A percentile compares a stretch with the other conserved stretches of the same genome.
Conservation (phyloP, 64 coral and sea anemone species). For the Montipora efflorescens region DNA sequence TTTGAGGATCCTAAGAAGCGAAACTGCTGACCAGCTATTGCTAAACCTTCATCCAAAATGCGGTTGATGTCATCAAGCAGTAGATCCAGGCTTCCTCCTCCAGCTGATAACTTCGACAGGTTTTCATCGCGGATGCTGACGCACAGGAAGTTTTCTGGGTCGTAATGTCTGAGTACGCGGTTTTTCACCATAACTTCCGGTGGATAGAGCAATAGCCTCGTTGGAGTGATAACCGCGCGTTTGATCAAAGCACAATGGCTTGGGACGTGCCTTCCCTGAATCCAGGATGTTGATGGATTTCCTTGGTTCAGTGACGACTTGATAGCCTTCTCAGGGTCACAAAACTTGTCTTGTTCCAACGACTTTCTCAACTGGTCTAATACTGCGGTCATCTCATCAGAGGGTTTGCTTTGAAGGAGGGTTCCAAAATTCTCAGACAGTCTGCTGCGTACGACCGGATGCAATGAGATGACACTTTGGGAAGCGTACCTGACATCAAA, state of each 20-base stretch:
- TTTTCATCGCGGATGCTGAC: constrained; percentile 91
- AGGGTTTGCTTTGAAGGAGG: constrained; percentile 57
- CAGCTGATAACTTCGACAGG: constrained; percentile 81
- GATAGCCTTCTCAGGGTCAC: constrained; percentile 62
- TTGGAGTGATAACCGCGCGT: constrained; percentile 91
- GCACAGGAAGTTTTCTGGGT: constrained; percentile 80
- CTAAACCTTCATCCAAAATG: constrained; percentile 63
- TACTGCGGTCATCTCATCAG: constrained; percentile 25
- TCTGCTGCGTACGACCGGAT: constrained; percentile 66
- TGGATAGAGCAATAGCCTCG: constrained; percentile 67
- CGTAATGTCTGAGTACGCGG: constrained; percentile 85
- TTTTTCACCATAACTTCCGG: constrained; percentile 95
- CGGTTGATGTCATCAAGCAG: constrained; percentile 37
- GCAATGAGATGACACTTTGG: constrained; percentile 49
- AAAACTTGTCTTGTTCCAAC: constrained; percentile 68
- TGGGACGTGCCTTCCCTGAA: constrained; percentile 61
- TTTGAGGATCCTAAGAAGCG: constrained; percentile 93
- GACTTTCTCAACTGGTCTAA: constrained; percentile 59
- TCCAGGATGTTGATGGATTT: constrained; percentile 43
- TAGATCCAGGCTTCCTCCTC: constrained; percentile 34
- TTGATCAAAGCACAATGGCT: constrained; percentile 91
- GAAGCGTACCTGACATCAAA: constrained; percentile 76
- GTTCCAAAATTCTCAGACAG: constrained; percentile 26
- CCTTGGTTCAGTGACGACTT: constrained; percentile 54
- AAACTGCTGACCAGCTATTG: constrained; percentile 63